Evolutionary conservation across 2,113 vertebrate species (phyloP).

Genomic region (Guaruba guarouba): DNA sequence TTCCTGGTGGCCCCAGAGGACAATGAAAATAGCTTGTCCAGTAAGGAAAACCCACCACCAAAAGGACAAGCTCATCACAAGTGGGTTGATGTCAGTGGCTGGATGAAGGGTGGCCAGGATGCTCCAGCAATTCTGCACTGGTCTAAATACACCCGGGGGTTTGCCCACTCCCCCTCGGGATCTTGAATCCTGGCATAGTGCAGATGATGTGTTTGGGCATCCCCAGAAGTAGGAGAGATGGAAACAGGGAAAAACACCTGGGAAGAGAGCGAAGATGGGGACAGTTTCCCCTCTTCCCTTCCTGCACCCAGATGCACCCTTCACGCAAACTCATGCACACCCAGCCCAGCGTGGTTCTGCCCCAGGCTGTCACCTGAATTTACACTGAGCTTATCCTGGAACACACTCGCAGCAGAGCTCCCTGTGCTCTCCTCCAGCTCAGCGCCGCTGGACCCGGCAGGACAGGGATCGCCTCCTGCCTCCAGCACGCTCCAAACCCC

Average conservation of each 20-base stretch:
- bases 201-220: no score
- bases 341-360: accelerated
- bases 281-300: neutral
- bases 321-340: neutral
- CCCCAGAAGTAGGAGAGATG: neutral
- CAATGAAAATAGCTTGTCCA: neutral
- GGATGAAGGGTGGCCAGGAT: neutral
- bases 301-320: neutral
- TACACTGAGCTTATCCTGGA: neutral
- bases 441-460: neutral
- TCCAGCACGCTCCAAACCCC: neutral
- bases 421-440: neutral
- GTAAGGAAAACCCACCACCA: neutral
- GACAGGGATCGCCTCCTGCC: neutral
- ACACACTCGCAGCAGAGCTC: accelerated
- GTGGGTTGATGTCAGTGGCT: neutral
- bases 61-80: neutral
- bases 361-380: neutral
- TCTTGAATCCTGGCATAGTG: neutral
- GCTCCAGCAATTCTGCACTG: neutral
- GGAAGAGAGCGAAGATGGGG: neutral
- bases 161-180: accelerated
- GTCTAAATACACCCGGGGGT: accelerated
- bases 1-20: accelerated
- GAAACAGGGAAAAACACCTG: neutral